Evolutionary conservation across 2,797 vertebrate genomes (phyloP), one percentile per base, ranked within the genome.

Genomic region (Mus spretus): DNA sequence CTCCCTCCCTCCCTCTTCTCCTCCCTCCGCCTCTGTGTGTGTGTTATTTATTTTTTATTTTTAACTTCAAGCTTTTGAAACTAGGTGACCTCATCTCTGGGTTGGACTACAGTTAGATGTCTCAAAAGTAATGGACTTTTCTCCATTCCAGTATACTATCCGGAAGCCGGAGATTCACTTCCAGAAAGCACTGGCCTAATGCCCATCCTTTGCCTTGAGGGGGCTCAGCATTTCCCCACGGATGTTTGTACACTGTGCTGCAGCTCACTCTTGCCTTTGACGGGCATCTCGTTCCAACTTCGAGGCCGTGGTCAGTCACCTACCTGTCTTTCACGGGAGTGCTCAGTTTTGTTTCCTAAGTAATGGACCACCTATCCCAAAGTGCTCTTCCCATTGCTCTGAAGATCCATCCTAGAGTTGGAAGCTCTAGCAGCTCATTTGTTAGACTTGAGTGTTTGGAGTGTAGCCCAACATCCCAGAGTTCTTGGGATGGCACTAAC

Each of bases 91-190:
- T 83, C n/a, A 75, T 89, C 26, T 89, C 67, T 91, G 84, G 83
- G n/a, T 61, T 34, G 17, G 14, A 24, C 28, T 57, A 28, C 1
- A 67, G 0, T 40, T 82, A 74, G 70, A 67, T 3, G 59, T 89
- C 75, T 65, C 17, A 47, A 53, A 61, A 37, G 53, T 72, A 44
- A 65, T 40, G 11, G 24, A 3, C 34, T 77, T 74, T 78, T 79
- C 77, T 94, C 65, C n/a, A 14, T 74, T 94, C 70, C 59, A 12
- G 87, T 93, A 93, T 24, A 40, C 85, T 93, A 55, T 70, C 61
- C 50, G 59, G 31, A 37, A 96, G n/a, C 75, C 83, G 86, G 55
- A 96, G 90, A 77, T 75, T 92, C 74, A 61, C 94, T 86, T 79
- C 72, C 44, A 70, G 63, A 83, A 83, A 87, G 63, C 37, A 37